A percentile compares a stretch with the other conserved stretches of the same genome.
Evolutionary conservation across 23 tunicate genomes (phyloP).

Genomic region (Styela clava): DNA sequence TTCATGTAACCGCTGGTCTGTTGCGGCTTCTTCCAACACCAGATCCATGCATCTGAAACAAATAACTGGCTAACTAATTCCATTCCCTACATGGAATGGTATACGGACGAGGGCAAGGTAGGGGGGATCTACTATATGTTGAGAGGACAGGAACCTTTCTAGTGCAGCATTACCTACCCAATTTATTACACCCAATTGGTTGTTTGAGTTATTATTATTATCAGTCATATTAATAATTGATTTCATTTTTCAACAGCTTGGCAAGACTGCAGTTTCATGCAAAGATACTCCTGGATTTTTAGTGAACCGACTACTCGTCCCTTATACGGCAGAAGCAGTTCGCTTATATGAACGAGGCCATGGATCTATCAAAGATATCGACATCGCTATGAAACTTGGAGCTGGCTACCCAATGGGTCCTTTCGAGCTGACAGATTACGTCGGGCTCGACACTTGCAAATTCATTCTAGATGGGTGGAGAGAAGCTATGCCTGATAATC

Average conservation of each 20-base stretch:
- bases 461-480: constrained; percentile 81
- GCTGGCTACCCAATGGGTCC: constrained; percentile 97
- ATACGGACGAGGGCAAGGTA: too few relatives aligned
- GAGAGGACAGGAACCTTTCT: too few relatives aligned
- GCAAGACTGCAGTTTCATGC: constrained; percentile 23
- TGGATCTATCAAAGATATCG: constrained; percentile 71
- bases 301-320: constrained; percentile 75
- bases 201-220: too few relatives aligned
- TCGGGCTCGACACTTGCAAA: constrained; percentile 80
- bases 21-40: too few relatives aligned
- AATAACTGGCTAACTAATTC: too few relatives aligned
- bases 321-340: constrained; percentile 77
- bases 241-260: constrained; percentile 3
- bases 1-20: too few relatives aligned
- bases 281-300: constrained; percentile 86
- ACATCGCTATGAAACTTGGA: constrained; percentile 88
- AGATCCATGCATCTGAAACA: too few relatives aligned
- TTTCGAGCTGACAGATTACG: constrained; percentile 76
- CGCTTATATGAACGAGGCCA: constrained; percentile 75
- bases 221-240: too few relatives aligned
- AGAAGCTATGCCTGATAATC: constrained; percentile 74
- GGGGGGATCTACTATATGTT: too few relatives aligned
- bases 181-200: too few relatives aligned
- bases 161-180: too few relatives aligned
- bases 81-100: too few relatives aligned